A percentile compares a stretch with the other conserved stretches of the same genome.
Conservation (phyloP, 92 coral and sea anemone genomes). For the Scolanthus callimorphus region DNA sequence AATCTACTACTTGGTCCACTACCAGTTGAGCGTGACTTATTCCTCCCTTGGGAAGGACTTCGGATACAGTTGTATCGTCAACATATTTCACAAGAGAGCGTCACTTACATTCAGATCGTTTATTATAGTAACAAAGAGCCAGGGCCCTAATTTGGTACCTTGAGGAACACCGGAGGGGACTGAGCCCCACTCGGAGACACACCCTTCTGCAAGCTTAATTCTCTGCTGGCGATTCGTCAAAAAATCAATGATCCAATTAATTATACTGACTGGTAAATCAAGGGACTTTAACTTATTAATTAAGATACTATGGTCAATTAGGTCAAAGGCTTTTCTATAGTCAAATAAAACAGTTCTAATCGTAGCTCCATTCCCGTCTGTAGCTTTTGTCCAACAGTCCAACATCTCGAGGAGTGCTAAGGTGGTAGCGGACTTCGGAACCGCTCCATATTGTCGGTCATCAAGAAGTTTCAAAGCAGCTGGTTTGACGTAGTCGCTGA, state of each 20-base stretch:
- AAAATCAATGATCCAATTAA: conserved; percentile 12
- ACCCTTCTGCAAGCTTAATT: conserved; percentile 21
- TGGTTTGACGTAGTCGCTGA: conserved; percentile 24
- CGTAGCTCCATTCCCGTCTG: conserved; percentile 29
- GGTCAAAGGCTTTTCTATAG: conserved; percentile 29
- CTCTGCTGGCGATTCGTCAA: conserved; percentile 12
- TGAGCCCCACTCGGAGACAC: conserved; percentile 37
- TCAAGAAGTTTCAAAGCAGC: conserved; percentile 6
- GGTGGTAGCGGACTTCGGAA: conserved; percentile 16
- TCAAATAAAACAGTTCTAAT: conserved; percentile 29
- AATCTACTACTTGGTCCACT: conserved; percentile 15
- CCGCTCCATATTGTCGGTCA: conserved; percentile 25
- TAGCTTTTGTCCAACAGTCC: conserved; percentile 17
- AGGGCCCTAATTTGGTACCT: conserved; percentile 32
- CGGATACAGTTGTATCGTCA: conserved; percentile 21
- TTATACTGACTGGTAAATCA: conserved; percentile 14
- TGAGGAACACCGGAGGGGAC: conserved; percentile 43
- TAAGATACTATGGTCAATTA: conserved; percentile 28
- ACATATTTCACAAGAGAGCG: too few relatives aligned
- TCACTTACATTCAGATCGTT: conserved; percentile 6
- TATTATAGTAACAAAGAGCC: conserved; percentile 32
- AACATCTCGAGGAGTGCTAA: conserved; percentile 25
- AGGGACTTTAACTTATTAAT: conserved; percentile 1
- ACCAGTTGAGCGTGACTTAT: conserved; percentile 2
- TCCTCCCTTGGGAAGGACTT: conserved; percentile 3